Base-by-base conservation (phyloP, 2,797 vertebrate species). In the Lagocephalus sceleratus region DNA sequence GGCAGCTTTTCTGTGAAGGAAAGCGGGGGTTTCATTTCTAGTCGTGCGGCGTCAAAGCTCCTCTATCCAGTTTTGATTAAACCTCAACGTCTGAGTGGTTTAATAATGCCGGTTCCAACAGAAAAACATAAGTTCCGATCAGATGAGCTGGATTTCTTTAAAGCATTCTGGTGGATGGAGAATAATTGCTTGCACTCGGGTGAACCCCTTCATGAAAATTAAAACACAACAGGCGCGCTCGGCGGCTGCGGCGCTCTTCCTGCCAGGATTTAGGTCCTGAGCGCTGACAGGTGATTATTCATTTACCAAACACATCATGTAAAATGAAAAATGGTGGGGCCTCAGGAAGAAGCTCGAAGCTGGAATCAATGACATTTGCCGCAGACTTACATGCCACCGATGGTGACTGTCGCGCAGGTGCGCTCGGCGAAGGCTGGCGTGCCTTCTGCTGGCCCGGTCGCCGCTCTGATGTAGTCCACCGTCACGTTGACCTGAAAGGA, bases 391-490 rank as follows among this genome's bases (percentile, higher is more conserved):
- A 98, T 97, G 59, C 97, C 96, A 26, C 95, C 95, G 2, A 97
- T 99, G 73, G 94, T 94, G 51, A 99, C 93, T 2, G 96, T 99
- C 51, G 95, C 94, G 61, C 97, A 99, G 51, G 95, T 99, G 57
- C 96, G 94, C 69, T 99, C 96, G 29, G 95, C 71, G 74, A 98
- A 99, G 63, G 94, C 94, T 0, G 95, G 86, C 0, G 93, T 93
- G 22, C 93, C 89, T 1, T 92, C 91, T 42, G 74, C 79, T 42
- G 92, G 92, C 0, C 88, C 90, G 32, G 95, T 96, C 49, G 95
- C 97, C 0, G 94, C 93, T 76, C 96, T 90, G 86, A 99, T 98
- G 90, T 99, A 99, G 88, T 98, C 97, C 59, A 99, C 96, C 0
- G 89, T 97, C 78, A 98, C 94, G 2, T 93, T 98, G 84, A 98